phyloP scores from a whole-genome alignment of 2,113 vertebrate species.

The Naja naja region DNA sequence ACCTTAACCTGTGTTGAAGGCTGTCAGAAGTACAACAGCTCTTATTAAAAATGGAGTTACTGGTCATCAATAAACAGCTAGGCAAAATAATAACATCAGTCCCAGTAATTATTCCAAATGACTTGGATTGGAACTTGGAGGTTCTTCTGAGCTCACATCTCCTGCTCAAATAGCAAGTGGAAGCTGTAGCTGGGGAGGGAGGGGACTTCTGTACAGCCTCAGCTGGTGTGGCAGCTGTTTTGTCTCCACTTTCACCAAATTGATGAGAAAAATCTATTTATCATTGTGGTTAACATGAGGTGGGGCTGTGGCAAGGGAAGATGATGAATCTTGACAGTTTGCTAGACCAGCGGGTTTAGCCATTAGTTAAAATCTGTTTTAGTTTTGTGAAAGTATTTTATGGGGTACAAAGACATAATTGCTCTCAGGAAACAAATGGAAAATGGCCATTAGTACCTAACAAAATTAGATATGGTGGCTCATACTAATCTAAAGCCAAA shows the following conservation, averaged over 20 bases:
- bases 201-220: neutral
- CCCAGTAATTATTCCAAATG: neutral
- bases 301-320: neutral
- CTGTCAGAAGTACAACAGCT: neutral
- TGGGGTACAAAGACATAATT: neutral
- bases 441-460: neutral
- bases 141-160: neutral
- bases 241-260: neutral
- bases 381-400: neutral
- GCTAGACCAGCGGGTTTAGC: neutral
- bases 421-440: neutral
- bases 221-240: neutral
- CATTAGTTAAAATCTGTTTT: neutral
- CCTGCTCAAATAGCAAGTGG: neutral
- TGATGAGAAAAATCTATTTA: neutral
- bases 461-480: neutral
- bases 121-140: neutral
- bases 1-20: neutral
- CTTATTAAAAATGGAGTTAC: neutral
- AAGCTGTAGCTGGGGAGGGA: neutral
- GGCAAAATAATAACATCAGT: neutral
- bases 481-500: neutral
- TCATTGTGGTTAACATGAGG: neutral
- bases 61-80: neutral
- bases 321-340: neutral